Conservation (phyloP, 2,888 invertebrate genomes). For the Proisotoma minuta region DNA sequence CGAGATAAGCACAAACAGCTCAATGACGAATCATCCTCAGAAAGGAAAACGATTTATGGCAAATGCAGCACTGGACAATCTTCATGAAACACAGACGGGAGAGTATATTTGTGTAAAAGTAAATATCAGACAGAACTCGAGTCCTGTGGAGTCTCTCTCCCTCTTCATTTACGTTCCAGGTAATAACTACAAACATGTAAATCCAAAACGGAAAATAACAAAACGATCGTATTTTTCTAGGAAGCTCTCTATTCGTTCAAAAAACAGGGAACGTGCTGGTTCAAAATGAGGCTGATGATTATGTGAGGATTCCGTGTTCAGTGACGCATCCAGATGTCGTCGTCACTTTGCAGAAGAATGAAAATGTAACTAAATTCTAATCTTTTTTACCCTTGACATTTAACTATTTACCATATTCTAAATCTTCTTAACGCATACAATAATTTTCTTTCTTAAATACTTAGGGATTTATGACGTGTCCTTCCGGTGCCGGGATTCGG, state of each 20-base stretch:
- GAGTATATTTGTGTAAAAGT: constrained; percentile 39
- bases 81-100: constrained; percentile 35
- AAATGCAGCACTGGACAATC: constrained; percentile 21
- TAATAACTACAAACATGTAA: not conserved
- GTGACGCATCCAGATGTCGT: constrained; percentile 35
- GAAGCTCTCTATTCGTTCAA: constrained; percentile 34
- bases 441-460: not conserved
- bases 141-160: constrained; percentile 24
- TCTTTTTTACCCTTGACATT: not conserved
- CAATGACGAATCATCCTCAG: constrained; percentile 13
- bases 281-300: constrained; percentile 16
- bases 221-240: constrained; percentile 17
- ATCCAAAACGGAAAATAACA: not conserved
- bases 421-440: no score
- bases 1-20: constrained; percentile 34
- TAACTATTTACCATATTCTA: no score
- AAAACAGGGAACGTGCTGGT: constrained; percentile 23
- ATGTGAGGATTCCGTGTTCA: constrained; percentile 36
- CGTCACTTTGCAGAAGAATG: constrained; percentile 34
- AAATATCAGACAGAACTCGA: constrained; percentile 7
- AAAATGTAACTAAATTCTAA: constrained; percentile 1
- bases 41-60: constrained; percentile 20
- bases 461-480: constrained; percentile 39
- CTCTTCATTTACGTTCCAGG: constrained; percentile 42
- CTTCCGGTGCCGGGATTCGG: constrained; percentile 33